These are phyloP conservation scores for Thamnaconus septentrionalis DNA, from an alignment of 2,113 vertebrate species.

Conservation along the genomic window DNA sequence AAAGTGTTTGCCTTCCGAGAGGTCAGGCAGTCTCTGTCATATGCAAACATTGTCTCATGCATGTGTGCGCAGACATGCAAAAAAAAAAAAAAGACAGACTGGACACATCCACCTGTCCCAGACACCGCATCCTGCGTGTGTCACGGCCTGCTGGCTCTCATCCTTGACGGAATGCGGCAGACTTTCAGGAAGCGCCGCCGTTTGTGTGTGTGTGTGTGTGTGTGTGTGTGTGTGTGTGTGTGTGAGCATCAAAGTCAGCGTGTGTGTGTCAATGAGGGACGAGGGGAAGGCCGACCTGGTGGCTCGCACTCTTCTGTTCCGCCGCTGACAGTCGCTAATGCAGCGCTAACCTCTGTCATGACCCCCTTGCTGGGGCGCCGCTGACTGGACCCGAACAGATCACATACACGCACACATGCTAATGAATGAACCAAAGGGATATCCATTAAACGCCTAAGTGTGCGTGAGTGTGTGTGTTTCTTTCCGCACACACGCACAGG, in stretches of 20 bases:
- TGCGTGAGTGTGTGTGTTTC: neutral
- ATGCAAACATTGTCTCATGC: conserved; percentile 43
- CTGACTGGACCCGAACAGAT: conserved; percentile 36
- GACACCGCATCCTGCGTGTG: conserved; percentile 62
- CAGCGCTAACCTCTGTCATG: conserved; percentile 73
- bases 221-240: conserved; percentile 13
- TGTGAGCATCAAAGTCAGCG: conserved; percentile 18
- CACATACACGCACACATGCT: conserved; percentile 25
- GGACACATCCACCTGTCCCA: conserved; percentile 61
- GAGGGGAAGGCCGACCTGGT: conserved; percentile 47
- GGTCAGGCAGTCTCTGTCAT: conserved; percentile 45
- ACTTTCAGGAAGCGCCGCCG: conserved; percentile 22
- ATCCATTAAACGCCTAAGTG: no score
- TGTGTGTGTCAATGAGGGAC: conserved; percentile 24
- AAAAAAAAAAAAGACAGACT: conserved; percentile 44
- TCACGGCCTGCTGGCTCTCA: conserved; percentile 58
- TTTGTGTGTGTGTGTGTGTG: conserved; percentile 16
- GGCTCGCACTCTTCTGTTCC: conserved; percentile 60
- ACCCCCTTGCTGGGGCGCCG: conserved; percentile 66
- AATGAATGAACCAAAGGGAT: conserved; percentile 26
- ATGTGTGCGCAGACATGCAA: conserved; percentile 33
- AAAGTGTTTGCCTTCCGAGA: conserved; percentile 41
- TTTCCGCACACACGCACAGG: conserved; percentile 5
- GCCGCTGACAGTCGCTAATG: conserved; percentile 73
- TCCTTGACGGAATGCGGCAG: conserved; percentile 52